Conservation (phyloP, 2,888 invertebrate species). For the Labia minor region DNA sequence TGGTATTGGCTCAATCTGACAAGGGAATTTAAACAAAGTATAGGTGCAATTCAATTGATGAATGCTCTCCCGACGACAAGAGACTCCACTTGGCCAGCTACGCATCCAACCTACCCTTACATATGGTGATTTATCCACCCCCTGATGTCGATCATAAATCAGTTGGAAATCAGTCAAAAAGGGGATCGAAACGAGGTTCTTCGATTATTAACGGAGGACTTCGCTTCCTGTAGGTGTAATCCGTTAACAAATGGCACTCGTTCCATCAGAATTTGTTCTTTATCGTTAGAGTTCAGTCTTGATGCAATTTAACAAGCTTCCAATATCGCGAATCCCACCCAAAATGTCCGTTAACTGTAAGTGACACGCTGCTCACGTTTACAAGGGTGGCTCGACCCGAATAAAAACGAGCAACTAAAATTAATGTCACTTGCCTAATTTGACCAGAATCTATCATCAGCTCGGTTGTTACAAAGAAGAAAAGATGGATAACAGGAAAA, state of each 20-base stretch:
- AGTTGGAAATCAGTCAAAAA: constrained; percentile 8
- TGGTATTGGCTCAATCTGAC: not conserved
- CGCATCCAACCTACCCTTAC: not conserved
- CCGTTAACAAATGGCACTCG: constrained; percentile 1
- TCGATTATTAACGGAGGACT: not conserved
- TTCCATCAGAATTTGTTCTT: not conserved
- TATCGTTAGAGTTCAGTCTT: not conserved
- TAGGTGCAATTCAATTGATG: constrained; percentile 8
- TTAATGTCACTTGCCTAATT: constrained; percentile 7
- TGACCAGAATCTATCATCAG: not conserved
- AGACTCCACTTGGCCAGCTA: not conserved
- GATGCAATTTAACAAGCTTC: not conserved
- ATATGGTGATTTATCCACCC: constrained; percentile 13
- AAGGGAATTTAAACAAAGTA: not conserved
- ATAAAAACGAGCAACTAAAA: not conserved
- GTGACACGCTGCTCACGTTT: not conserved
- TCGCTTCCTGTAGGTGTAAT: not conserved
- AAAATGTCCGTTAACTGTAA: not conserved
- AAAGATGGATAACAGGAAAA: not conserved
- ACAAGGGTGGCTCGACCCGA: not conserved
- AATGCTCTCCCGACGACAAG: not conserved
- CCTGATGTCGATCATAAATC: constrained; percentile 5
- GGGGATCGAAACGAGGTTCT: not conserved
- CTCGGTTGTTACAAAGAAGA: not conserved
- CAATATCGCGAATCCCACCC: not conserved